These are phyloP conservation scores for Apis mellifera DNA, from an alignment of 1,140 invertebrate genomes.

Conservation along the genomic window Amel_HAv3.1 CM009931.2:9665001-9665500, in stretches of 20 bases:
- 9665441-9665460: no score
- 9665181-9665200: not conserved
- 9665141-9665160: slow-evolving; percentile 15
- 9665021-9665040: not conserved
- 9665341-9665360: no score
- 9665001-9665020: not conserved
- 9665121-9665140: slow-evolving; percentile 2
- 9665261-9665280: not conserved
- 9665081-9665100: slow-evolving; percentile 44
- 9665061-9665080: slow-evolving; percentile 38
- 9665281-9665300: not conserved
- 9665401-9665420: no score
- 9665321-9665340: no score
- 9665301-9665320: no score
- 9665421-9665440: no score
- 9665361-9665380: no score
- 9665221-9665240: not conserved
- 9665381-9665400: no score
- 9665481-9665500: no score
- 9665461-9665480: no score
- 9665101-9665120: slow-evolving; percentile 1
- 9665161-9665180: not conserved
- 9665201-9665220: slow-evolving; percentile 11
- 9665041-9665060: not conserved
- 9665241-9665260: not conserved